Evolutionary conservation across 2,113 vertebrate species (phyloP), one percentile per base, ranked within the genome.

Genomic region (Synodontis membranacea): DNA sequence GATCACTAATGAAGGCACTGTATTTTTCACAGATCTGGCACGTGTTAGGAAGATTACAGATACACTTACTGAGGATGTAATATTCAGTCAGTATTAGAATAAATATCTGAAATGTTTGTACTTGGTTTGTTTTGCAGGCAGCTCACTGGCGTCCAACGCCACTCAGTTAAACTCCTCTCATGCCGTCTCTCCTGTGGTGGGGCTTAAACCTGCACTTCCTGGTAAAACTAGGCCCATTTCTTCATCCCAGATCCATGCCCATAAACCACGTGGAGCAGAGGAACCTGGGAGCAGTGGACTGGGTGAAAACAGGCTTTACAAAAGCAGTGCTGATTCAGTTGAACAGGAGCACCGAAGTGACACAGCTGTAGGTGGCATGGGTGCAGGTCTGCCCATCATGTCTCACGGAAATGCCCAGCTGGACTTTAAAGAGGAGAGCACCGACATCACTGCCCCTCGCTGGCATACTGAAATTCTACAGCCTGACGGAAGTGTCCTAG

Each of bases 331-430:
- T 0, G 91, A 93, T 88, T 93, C 94, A 0, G 93, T 94, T 0
- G 94, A 96, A 84, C 88, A 90, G 1, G 93, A 96, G 70, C 94
- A 93, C 84, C 93, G 93, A 46, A 92, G 93, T 0, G 92, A 92
- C 50, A 91, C 92, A 31, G 90, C 84, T 12, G 50, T 87, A 9
- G 89, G 90, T 50, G 89, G 83, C 58, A 72, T 91, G n/a, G 92
- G 90, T 5, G 89, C 91, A 28, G 89, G 84, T 81, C 91, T 93
- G 64, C 94, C 94, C 86, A 89, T 90, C 80, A 42, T 86, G 83
- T 90, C 89, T 74, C 92, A 90, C 12, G 91, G 93, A 80, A 91
- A 80, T 3, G 80, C 72, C 84, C 89, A 89, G 80, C 78, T 93
- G 7, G 93, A 94, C 62, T 88, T 93, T 12, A 88, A 56, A 7